Conservation (phyloP, 2,888 invertebrate genomes). For the Eristalis tenax region DNA sequence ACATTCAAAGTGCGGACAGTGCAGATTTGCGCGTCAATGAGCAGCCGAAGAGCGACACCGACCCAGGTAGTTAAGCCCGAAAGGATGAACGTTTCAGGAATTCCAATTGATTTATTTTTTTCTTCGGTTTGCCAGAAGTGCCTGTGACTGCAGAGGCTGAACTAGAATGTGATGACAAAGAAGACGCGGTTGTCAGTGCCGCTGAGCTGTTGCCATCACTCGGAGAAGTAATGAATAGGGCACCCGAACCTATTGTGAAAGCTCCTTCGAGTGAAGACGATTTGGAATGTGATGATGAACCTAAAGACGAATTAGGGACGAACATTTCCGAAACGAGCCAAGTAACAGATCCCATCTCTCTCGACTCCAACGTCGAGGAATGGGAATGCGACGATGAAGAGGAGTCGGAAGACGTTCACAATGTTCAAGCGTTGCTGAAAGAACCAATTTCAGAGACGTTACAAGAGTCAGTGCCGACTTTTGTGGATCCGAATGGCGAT, state of each 20-base stretch:
- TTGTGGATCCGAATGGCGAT: not conserved
- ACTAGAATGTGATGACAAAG: constrained; percentile 21
- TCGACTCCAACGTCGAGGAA: not conserved
- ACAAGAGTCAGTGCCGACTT: not conserved
- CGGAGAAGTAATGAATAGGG: not conserved
- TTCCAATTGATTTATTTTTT: not conserved
- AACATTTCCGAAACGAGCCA: not conserved
- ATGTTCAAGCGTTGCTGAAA: too few relatives aligned
- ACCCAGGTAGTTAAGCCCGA: not conserved
- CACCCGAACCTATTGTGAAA: not conserved
- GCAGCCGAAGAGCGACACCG: not conserved
- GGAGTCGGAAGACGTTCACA: not conserved
- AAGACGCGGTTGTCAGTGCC: not conserved
- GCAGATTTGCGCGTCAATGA: not conserved
- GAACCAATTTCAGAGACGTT: not conserved
- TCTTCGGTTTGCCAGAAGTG: not conserved
- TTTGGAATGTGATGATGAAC: not conserved
- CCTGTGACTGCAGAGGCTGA: not conserved
- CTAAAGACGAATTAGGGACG: not conserved
- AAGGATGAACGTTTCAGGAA: not conserved
- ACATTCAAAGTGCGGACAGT: not conserved
- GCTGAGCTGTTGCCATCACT: not conserved
- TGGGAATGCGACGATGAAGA: not conserved
- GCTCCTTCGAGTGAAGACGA: not conserved
- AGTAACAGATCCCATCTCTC: not conserved